Conservation (phyloP, 2,113 vertebrate species). For the Myiopsitta monachus region DNA sequence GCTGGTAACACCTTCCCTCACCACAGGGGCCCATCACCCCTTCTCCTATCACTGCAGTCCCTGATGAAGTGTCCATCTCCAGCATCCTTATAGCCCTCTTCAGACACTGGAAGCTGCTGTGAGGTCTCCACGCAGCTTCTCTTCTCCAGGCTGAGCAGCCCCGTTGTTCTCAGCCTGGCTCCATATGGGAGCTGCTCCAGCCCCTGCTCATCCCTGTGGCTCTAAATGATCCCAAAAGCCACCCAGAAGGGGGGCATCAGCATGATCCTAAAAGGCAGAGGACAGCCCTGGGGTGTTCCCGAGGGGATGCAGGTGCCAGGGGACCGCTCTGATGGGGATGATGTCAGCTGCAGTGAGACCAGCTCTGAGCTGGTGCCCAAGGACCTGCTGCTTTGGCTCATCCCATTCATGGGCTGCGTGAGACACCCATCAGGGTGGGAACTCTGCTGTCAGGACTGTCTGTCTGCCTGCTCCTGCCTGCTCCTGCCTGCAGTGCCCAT, state of each 20-base stretch:
- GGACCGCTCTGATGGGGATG: not conserved
- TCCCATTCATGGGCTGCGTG: not conserved
- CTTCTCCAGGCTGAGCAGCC: not conserved
- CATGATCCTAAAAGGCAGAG: not conserved
- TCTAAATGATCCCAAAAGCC: not conserved
- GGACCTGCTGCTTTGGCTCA: not conserved
- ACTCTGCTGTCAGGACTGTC: not conserved
- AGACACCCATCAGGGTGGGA: rapidly evolving
- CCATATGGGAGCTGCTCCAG: not conserved
- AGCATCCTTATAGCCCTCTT: not conserved
- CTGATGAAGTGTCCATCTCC: not conserved
- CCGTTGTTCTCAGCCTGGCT: not conserved
- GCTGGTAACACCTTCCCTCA: rapidly evolving
- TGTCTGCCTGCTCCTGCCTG: not conserved
- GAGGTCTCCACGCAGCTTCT: not conserved
- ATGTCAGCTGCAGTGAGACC: not conserved
- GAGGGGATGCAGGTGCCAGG: not conserved
- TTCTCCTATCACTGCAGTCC: rapidly evolving
- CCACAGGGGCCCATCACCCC: rapidly evolving
- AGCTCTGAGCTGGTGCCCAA: not conserved
- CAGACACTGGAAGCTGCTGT: not conserved
- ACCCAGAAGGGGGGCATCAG: not conserved
- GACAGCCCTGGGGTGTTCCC: not conserved
- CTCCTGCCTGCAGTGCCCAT: not conserved
- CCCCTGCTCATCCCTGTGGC: not conserved